A percentile compares a stretch with the other conserved stretches of the same genome.
These are phyloP conservation scores for Heliopora coerulea DNA, from an alignment of 92 coral and sea anemone genomes.

Conservation along the genomic window DNA sequence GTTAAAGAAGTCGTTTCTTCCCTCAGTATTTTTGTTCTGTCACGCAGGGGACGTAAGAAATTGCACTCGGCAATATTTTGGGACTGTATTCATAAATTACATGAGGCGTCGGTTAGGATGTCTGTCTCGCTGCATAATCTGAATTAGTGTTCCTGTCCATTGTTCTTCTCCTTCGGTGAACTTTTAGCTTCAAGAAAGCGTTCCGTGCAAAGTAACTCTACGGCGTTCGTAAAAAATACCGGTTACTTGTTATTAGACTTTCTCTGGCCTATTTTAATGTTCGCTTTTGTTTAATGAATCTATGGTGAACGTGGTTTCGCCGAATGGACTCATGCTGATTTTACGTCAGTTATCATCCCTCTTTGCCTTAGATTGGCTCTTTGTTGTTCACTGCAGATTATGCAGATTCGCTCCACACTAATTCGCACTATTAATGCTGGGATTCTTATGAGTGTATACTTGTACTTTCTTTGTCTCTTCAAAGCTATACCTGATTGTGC, in stretches of 20 bases:
- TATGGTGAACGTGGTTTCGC: not conserved
- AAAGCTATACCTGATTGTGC: not conserved
- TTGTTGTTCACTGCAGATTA: not conserved
- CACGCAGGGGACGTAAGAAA: too few relatives aligned
- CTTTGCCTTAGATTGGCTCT: not conserved
- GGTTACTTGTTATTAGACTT: too few relatives aligned
- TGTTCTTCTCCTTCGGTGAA: not conserved
- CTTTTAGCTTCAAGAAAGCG: not conserved
- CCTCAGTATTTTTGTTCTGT: too few relatives aligned
- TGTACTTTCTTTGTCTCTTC: not conserved
- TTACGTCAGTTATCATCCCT: not conserved
- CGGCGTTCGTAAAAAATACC: too few relatives aligned
- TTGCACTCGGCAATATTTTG: too few relatives aligned
- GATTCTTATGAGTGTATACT: not conserved
- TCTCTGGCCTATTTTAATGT: too few relatives aligned
- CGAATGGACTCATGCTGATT: not conserved
- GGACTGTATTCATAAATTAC: not conserved
- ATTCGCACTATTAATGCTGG: not conserved
- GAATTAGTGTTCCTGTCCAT: not conserved
- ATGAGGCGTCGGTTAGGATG: not conserved
- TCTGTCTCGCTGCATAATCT: not conserved
- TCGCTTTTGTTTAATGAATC: not conserved
- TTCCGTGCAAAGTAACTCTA: too few relatives aligned
- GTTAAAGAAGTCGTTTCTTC: too few relatives aligned
- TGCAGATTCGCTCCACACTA: not conserved